Evolutionary conservation across 2,888 invertebrate species (phyloP), one percentile per base, ranked within the genome.

Genomic region (Eupithecia centaureata): DNA sequence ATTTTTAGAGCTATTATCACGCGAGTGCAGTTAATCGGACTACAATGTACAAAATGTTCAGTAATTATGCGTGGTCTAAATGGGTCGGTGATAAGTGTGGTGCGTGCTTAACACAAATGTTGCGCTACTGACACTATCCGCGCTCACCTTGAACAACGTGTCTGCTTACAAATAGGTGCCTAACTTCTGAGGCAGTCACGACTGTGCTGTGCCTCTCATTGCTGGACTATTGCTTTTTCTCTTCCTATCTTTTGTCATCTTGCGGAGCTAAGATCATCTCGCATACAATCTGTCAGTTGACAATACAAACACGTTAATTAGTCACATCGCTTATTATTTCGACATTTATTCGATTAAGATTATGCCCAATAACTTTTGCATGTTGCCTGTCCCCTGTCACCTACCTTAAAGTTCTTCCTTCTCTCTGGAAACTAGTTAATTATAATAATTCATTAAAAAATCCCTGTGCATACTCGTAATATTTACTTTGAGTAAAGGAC

Each of bases 61-160:
- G 77, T 85, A 83, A 83, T 85, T 84, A 84, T 84, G 81, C 81
- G 79, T 77, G 71, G 74, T 73, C 77, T 72, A 86, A 84, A 83
- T 85, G 79, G 85, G 85, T 86, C 84, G 72, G 64, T 76, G 84
- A 85, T 86, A 85, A 84, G 80, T 80, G 78, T 79, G 78, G 79
- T 78, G 76, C 76, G 77, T 72, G 70, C 73, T 67, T 76, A 73
- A 71, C 68, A 76, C 72, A 67, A 72, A 71, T 67, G 63, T 64
- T 75, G 71, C 64, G 68, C 68, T 70, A 68, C 71, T 67, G 70
- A 64, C 70, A 74, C 68, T 72, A 67, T 67, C 69, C 63, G 47
- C 28, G 64, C 42, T 73, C 65, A 67, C 68, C 68, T 71, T 68
- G 57, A 64, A 68, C 63, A 67, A 62, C 61, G 63, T 64, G 52